These are phyloP conservation scores for Himalopsyche anomala DNA, from an alignment of 2,888 invertebrate species.

Conservation along the genomic window DNA sequence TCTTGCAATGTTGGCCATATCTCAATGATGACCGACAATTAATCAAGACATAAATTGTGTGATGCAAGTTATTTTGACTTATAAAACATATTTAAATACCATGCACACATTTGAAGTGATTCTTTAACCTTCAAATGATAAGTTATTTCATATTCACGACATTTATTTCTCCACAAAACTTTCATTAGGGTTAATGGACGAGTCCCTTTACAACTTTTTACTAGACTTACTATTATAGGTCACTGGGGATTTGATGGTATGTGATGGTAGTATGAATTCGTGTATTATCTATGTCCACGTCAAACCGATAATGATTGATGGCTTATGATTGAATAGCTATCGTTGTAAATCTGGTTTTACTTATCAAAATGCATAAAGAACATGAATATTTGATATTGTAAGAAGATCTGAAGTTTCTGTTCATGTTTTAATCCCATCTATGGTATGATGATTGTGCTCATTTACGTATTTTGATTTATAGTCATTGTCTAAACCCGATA, in stretches of 20 bases:
- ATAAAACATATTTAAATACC: no score
- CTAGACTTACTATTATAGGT: background rate
- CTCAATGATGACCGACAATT: no score
- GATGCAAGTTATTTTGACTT: no score
- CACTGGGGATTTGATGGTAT: background rate
- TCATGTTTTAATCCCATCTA: no score
- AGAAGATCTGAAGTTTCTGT: no score
- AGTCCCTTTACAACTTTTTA: constrained; percentile 11
- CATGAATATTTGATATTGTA: no score
- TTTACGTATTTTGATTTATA: no score
- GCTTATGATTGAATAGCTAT: background rate
- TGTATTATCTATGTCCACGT: background rate
- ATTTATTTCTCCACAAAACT: constrained; percentile 5
- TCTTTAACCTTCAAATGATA: background rate
- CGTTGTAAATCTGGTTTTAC: background rate
- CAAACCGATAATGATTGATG: constrained; percentile 5
- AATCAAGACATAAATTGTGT: no score
- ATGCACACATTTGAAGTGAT: background rate
- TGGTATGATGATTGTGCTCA: no score
- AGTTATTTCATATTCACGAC: background rate
- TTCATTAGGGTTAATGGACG: constrained; percentile 18
- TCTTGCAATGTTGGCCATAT: no score
- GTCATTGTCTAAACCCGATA: no score
- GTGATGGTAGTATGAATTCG: constrained; percentile 7
- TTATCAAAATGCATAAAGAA: background rate